phyloP scores from a whole-genome alignment of 2,113 vertebrate genomes.

The Galbula dea region DNA sequence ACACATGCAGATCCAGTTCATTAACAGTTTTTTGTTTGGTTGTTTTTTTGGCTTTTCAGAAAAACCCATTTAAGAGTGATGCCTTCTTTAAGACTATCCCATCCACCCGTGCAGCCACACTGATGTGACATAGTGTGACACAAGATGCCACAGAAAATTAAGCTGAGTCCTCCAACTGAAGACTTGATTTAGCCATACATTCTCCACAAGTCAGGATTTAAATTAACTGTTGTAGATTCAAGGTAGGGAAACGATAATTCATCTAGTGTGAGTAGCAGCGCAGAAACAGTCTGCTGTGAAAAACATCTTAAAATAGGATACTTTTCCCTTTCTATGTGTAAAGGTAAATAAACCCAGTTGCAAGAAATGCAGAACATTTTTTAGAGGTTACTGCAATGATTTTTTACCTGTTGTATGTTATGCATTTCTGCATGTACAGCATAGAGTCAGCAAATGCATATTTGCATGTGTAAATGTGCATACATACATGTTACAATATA shows the following conservation, averaged over 20 bases:
- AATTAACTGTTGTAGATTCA: conserved; percentile 35
- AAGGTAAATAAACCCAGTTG: background rate
- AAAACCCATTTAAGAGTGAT: background rate
- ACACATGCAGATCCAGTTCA: conserved; percentile 12
- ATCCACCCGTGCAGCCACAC: background rate
- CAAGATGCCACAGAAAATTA: conserved; percentile 50
- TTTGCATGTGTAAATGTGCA: background rate
- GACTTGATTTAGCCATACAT: conserved; percentile 51
- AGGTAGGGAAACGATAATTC: conserved; percentile 10
- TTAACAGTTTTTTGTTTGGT: background rate
- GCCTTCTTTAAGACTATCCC: conserved; percentile 17
- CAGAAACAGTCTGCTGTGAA: background rate
- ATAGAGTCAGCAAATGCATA: background rate
- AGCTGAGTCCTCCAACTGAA: conserved; percentile 2
- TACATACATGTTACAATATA: background rate
- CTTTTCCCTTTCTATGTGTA: background rate
- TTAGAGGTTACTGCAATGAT: background rate
- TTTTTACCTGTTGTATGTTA: background rate
- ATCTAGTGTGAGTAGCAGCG: background rate
- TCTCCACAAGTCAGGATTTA: conserved; percentile 38
- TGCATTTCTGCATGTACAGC: background rate
- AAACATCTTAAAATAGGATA: background rate
- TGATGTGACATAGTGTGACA: conserved; percentile 59
- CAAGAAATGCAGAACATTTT: background rate
- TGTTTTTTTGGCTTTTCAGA: conserved; percentile 9